Evolutionary conservation across 2,797 vertebrate species (phyloP).

Genomic region (Paedocypris micromegethes): DNA sequence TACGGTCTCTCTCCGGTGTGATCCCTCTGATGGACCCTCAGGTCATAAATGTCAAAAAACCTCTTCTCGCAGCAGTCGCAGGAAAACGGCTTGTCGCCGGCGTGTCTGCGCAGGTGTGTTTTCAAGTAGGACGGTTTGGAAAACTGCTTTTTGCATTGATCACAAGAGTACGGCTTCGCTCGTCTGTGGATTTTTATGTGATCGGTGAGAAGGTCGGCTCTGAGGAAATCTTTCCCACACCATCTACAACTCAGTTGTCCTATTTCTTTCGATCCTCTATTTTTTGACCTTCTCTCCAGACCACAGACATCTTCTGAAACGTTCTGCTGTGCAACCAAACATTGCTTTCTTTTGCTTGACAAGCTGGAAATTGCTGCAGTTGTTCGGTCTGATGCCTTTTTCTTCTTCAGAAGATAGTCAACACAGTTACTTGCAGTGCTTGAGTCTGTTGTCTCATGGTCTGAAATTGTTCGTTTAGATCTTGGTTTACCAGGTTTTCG

Average conservation of each 20-base stretch:
- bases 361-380: background rate
- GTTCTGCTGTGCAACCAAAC: background rate
- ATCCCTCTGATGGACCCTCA: constrained; percentile 47
- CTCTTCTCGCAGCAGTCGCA: constrained; percentile 47
- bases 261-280: constrained; percentile 6
- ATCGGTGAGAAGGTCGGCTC: constrained; percentile 38
- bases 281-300: constrained; percentile 10
- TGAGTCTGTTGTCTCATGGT: background rate
- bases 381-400: background rate
- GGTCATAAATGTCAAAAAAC: constrained; percentile 48
- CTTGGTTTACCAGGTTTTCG: background rate
- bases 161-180: constrained; percentile 41
- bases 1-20: constrained; percentile 49
- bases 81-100: constrained; percentile 40
- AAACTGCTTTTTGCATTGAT: constrained; percentile 45
- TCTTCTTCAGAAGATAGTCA: background rate
- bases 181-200: constrained; percentile 43
- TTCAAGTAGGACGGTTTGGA: constrained; percentile 48
- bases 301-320: background rate
- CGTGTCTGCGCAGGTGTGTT: constrained; percentile 47
- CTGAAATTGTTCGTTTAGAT: background rate
- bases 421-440: no score
- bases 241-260: constrained; percentile 36
- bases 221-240: constrained; percentile 41
- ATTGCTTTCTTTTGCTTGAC: background rate